Conservation (phyloP, 2,113 vertebrate species). For the Oncorhynchus nerka region DNA sequence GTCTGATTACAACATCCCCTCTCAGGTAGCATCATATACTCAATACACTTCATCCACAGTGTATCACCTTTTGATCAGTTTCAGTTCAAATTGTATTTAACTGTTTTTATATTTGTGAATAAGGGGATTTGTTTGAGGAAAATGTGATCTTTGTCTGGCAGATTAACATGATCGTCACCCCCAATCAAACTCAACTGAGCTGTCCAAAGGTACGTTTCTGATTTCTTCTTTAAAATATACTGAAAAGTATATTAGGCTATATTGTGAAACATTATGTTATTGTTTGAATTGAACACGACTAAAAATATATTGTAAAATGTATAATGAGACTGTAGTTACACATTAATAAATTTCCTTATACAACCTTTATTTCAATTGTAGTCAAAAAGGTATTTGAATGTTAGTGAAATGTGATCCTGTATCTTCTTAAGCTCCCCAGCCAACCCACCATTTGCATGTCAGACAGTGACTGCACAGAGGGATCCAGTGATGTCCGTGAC, state of each 20-base stretch:
- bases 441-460: constrained; percentile 50
- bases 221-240: background rate
- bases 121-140: background rate
- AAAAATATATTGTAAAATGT: background rate
- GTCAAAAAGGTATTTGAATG: background rate
- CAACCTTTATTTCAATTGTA: background rate
- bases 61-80: background rate
- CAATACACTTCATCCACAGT: too few species aligned
- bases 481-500: constrained; percentile 64
- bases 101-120: background rate
- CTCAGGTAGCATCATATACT: constrained; percentile 54
- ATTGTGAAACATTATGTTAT: background rate
- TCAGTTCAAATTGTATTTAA: too few species aligned
- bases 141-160: constrained; percentile 31
- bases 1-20: constrained; percentile 77
- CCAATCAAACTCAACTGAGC: constrained; percentile 70
- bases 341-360: background rate
- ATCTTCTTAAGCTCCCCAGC: constrained; percentile 70
- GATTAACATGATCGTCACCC: constrained; percentile 78
- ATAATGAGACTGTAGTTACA: background rate
- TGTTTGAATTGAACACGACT: background rate
- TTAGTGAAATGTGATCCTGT: background rate
- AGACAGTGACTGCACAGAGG: constrained; percentile 51
- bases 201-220: constrained; percentile 73
- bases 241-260: background rate